Percentiles rank a stretch among this genome's conserved stretches.
These are phyloP conservation scores for Drosophila ogumai DNA, from an alignment of 1,140 invertebrate species.

Conservation along the genomic window DNA sequence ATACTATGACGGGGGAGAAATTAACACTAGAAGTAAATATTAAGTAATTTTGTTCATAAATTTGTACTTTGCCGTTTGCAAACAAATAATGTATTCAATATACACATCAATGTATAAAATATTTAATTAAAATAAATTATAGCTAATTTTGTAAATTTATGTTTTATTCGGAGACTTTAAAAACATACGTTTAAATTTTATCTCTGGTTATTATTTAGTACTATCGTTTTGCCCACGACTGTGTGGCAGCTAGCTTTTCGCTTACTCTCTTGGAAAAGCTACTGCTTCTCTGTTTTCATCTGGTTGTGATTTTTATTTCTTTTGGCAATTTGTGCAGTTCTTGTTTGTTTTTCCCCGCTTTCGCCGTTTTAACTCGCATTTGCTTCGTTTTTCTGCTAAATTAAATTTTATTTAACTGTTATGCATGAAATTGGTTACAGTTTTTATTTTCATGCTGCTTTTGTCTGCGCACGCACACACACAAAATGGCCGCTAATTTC, in stretches of 20 bases:
- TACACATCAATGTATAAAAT: no score
- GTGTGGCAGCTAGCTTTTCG: not conserved
- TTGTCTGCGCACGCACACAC: constrained; percentile 43
- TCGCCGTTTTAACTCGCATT: constrained; percentile 52
- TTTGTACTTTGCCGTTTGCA: not conserved
- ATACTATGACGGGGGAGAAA: no score
- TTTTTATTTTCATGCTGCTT: constrained; percentile 68
- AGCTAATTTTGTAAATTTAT: not conserved
- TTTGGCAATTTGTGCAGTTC: constrained; percentile 54
- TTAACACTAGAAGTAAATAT: no score
- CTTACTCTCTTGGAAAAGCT: constrained; percentile 15
- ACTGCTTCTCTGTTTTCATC: constrained; percentile 22
- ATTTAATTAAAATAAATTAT: no score
- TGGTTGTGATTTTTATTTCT: constrained; percentile 54
- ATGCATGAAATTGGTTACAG: constrained; percentile 73
- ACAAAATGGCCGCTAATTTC: constrained; percentile 75
- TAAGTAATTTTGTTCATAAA: not conserved
- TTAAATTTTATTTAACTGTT: constrained; percentile 83
- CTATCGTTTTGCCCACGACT: not conserved
- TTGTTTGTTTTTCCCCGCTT: constrained; percentile 21
- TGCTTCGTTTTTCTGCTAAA: constrained; percentile 68
- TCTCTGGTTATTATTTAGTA: not conserved
- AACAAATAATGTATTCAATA: no score
- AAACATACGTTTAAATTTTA: no score
- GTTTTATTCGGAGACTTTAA: not conserved